phyloP scores from a whole-genome alignment of 2,888 invertebrate genomes.

The Quadroppia sp. region DNA sequence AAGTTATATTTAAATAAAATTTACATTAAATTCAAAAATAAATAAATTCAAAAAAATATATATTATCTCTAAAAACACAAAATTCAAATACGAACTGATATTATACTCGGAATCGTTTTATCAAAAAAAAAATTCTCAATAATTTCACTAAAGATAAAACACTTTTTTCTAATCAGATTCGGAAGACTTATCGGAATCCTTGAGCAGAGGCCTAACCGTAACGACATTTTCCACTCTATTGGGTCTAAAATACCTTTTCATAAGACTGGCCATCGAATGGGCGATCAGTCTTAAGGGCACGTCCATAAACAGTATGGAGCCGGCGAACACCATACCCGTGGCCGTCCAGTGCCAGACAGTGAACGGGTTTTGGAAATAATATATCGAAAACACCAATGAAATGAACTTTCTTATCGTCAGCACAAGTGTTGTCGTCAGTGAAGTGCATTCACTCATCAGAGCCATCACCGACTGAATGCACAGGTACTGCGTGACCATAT shows the following conservation, averaged over 20 bases:
- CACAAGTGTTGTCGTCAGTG: slow-evolving; percentile 89
- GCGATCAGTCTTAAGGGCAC: background rate
- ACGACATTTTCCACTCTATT: background rate
- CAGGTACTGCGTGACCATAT: slow-evolving; percentile 81
- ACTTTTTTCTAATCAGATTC: background rate
- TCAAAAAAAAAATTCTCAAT: too few relatives aligned
- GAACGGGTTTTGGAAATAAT: slow-evolving; percentile 91
- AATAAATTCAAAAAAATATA: too few relatives aligned
- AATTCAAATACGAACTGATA: too few relatives aligned
- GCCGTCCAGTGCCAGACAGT: slow-evolving; percentile 87
- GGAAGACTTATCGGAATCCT: background rate
- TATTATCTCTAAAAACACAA: too few relatives aligned
- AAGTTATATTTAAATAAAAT: too few relatives aligned
- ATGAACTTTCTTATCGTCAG: slow-evolving; percentile 93
- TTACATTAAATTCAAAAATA: too few relatives aligned
- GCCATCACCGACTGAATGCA: slow-evolving; percentile 77
- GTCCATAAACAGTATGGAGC: slow-evolving; percentile 74
- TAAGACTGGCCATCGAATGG: background rate
- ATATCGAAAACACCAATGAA: slow-evolving; percentile 85
- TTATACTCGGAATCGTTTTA: too few relatives aligned
- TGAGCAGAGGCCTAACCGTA: background rate
- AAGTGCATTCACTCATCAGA: slow-evolving; percentile 87
- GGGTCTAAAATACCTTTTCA: background rate
- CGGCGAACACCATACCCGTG: slow-evolving; percentile 80
- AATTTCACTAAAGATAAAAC: too few relatives aligned